These are phyloP conservation scores for Homarus americanus DNA, from an alignment of 1,140 invertebrate genomes.

Conservation along the genomic window DNA sequence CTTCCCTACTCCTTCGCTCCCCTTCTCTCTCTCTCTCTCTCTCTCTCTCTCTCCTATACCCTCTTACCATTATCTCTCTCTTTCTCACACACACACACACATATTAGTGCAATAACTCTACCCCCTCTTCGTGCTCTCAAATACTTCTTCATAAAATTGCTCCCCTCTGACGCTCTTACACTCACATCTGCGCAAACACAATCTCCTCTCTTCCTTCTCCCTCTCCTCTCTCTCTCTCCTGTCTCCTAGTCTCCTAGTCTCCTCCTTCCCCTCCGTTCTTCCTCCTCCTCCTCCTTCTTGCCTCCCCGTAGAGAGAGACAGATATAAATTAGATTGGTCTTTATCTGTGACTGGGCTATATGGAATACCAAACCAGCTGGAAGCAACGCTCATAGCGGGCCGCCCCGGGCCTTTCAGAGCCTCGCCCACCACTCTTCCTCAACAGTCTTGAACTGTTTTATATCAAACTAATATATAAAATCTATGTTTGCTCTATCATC, in stretches of 20 bases:
- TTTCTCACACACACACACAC: neutral
- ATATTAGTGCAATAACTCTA: too few relatives aligned
- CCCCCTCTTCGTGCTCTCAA: too few relatives aligned
- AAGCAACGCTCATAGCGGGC: neutral
- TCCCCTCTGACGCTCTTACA: too few relatives aligned
- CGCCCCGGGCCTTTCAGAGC: neutral
- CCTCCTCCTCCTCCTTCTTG: neutral
- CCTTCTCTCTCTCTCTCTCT: neutral
- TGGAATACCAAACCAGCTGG: neutral
- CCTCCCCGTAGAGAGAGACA: neutral
- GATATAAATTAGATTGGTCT: neutral
- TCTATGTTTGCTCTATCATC: constrained; percentile 6
- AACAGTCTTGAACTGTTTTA: neutral
- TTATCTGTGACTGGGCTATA: neutral
- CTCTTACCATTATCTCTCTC: too few relatives aligned
- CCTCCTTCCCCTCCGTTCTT: neutral
- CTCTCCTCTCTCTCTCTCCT: neutral
- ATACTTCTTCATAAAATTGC: too few relatives aligned
- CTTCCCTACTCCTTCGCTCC: too few relatives aligned
- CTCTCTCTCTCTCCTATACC: neutral
- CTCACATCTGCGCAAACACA: neutral
- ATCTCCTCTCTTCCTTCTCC: neutral
- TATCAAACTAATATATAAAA: constrained; percentile 32
- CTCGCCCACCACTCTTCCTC: neutral
- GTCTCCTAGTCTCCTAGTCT: neutral